Base-by-base conservation (phyloP, 1,140 invertebrate genomes). In the Drosophila kohkoa region DNA sequence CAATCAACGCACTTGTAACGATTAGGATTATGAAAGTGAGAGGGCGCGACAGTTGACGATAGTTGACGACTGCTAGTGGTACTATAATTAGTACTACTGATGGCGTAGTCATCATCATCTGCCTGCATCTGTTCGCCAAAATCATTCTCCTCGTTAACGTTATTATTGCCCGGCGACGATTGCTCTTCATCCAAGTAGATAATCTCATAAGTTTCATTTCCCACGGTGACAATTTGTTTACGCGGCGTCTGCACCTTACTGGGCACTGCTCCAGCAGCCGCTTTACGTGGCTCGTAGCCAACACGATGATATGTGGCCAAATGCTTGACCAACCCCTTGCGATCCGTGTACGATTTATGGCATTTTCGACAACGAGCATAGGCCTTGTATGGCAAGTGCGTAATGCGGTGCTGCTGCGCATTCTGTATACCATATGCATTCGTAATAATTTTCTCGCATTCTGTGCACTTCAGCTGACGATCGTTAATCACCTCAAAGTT, bases 361-460 rank as follows among this genome's bases (percentile, higher is more conserved):
- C 90, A 92, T 38, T 92, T 77, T 49, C 83, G 83, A 45, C 90
- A 92, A 4, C 88, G 72, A 7, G 83, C 82, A 38, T 89, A 92
- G 1, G 90, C 85, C 57, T 92, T 92, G 28, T 77, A 89, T 0
- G 90, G 90, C 52, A 92, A 54, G 59, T 92, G 90, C 1, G 90
- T 92, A 20, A 92, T 89, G 28, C 82, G 72, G 71, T 92, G 90
- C 54, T 92, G 90, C 52, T 92, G 90, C 0, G 90, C 90, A 75
- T 92, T 92, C 76, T 92, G 90, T 52, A 92, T 87, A 5, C 90
- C 90, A 62, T 92, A 92, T 2, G 90, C 90, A 57, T 92, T 92
- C 5, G 90, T 92, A 4, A 92, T 92, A 11, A 92, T 86, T 64
- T 92, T 92, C 0, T 86, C 90, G 51, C 90, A 92, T 48, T 89